A percentile compares a stretch with the other conserved stretches of the same genome.
Evolutionary conservation across 2,888 invertebrate genomes (phyloP).

Genomic region (Lasioglossum pauxillum): DNA sequence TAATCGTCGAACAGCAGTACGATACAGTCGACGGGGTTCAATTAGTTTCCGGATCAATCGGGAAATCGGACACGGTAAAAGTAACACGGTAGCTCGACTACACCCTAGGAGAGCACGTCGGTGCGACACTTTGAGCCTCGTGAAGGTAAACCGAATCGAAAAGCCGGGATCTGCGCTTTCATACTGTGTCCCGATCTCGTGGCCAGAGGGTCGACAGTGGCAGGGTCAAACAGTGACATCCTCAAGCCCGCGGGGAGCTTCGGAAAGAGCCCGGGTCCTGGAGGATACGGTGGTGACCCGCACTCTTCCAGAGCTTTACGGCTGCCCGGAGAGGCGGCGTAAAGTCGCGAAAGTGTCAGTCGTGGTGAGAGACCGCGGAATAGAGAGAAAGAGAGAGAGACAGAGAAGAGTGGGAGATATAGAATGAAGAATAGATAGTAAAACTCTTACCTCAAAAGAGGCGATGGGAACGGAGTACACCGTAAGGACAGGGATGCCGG

Average conservation of each 20-base stretch:
- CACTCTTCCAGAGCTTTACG: neutral
- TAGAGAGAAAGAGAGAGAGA: neutral
- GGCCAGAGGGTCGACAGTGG: neutral
- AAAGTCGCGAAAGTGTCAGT: neutral
- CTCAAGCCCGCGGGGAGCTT: neutral
- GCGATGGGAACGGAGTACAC: conserved; percentile 55
- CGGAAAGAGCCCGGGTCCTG: neutral
- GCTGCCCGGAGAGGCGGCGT: neutral
- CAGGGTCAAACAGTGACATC: neutral
- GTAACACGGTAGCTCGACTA: neutral
- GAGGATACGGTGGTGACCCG: conserved; percentile 2
- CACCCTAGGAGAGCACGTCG: neutral
- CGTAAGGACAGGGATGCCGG: conserved; percentile 68
- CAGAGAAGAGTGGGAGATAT: neutral
- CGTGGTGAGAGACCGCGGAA: neutral
- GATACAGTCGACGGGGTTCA: neutral
- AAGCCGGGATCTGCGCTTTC: neutral
- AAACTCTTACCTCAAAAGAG: conserved; percentile 67
- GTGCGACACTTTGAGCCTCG: neutral
- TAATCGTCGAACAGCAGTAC: neutral
- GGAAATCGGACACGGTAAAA: neutral
- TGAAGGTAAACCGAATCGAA: neutral
- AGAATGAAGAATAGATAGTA: neutral
- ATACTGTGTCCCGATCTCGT: neutral
- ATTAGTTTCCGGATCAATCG: neutral